A percentile compares a stretch with the other conserved stretches of the same genome.
Conservation (phyloP, 2,113 vertebrate genomes). For the Numida meleagris region DNA sequence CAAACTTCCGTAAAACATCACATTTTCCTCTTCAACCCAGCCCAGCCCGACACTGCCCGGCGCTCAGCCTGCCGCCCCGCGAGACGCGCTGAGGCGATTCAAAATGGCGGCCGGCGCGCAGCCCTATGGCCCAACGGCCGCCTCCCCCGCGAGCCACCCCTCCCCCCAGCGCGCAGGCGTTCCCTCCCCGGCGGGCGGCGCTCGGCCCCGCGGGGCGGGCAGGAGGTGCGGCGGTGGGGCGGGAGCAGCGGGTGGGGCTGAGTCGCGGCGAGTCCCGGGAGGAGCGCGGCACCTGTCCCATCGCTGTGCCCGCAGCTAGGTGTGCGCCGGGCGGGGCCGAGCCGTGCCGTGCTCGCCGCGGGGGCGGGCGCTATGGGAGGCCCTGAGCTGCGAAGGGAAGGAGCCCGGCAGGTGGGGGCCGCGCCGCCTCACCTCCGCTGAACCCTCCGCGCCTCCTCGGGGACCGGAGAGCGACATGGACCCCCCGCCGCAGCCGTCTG, state of each 20-base stretch:
- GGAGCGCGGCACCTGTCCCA: background rate
- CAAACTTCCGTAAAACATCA: rapidly evolving
- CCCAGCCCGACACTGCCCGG: rapidly evolving
- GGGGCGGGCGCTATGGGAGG: background rate
- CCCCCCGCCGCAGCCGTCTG: background rate
- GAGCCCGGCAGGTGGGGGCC: background rate
- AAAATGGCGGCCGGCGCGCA: constrained; percentile 67
- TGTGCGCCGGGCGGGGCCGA: background rate
- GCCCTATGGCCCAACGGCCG: background rate
- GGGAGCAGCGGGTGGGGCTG: background rate
- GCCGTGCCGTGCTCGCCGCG: background rate
- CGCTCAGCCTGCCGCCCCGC: too few species aligned
- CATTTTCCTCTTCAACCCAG: background rate
- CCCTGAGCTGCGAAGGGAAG: background rate
- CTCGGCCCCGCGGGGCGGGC: background rate
- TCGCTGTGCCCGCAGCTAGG: background rate
- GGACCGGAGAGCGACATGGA: background rate
- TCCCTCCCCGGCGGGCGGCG: background rate
- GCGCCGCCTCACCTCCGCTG: background rate
- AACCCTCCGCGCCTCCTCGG: background rate
- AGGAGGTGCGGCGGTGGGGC: too few species aligned
- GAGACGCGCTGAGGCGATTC: background rate
- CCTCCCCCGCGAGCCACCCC: background rate
- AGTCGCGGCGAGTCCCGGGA: background rate
- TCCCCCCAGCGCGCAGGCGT: constrained; percentile 20